Evolutionary conservation across 2,888 invertebrate species (phyloP).

Genomic region (Clanis bilineata): DNA sequence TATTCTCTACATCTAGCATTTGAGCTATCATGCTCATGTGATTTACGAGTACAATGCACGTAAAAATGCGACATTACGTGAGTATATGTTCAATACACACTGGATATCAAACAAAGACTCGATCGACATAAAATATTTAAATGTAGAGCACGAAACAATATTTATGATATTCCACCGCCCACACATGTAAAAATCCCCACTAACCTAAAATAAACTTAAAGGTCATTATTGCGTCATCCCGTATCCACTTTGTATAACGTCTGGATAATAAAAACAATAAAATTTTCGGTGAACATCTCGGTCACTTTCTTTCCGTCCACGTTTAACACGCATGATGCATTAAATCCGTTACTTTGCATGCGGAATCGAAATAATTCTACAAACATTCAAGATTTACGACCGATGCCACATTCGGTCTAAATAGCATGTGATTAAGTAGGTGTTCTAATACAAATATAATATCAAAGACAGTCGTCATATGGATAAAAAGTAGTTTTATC

Average conservation of each 20-base stretch:
- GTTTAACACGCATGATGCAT: background rate
- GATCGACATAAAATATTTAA: constrained; percentile 17
- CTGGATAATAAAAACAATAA: constrained; percentile 9
- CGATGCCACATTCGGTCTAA: background rate
- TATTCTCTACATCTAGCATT: no score
- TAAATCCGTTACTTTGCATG: background rate
- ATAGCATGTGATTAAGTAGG: background rate
- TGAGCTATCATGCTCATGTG: background rate
- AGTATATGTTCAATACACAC: background rate
- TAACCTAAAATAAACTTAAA: constrained; percentile 19
- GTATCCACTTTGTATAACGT: constrained; percentile 1
- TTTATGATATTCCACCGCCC: constrained; percentile 20
- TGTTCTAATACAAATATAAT: background rate
- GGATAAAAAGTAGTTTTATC: background rate
- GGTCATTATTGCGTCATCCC: constrained; percentile 16
- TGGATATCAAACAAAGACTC: constrained; percentile 15
- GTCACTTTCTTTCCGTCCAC: constrained; percentile 7
- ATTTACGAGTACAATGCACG: background rate
- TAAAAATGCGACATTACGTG: constrained; percentile 1
- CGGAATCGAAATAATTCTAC: background rate
- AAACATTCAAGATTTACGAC: background rate
- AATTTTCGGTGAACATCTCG: background rate
- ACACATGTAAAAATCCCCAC: constrained; percentile 18
- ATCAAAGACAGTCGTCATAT: background rate
- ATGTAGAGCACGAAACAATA: constrained; percentile 20